Conservation (phyloP, 2,113 vertebrate genomes). For the Percopsis transmontana region DNA sequence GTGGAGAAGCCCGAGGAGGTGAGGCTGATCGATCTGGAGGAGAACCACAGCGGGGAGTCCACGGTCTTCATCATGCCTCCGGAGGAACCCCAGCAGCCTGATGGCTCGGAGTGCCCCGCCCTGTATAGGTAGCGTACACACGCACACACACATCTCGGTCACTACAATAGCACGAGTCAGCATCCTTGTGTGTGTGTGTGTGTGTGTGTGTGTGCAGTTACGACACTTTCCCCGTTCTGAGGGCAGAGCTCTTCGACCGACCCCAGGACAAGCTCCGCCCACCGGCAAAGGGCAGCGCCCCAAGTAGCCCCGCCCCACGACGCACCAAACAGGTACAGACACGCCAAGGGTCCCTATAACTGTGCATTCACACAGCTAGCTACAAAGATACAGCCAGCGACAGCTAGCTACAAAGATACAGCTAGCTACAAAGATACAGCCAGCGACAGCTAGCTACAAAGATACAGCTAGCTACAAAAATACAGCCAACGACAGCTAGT, state of each 20-base stretch:
- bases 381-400: no score
- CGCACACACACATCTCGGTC: background rate
- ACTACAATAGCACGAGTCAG: background rate
- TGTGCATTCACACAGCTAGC: no score
- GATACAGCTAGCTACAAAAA: no score
- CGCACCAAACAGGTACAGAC: slow-evolving; percentile 89
- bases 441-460: no score
- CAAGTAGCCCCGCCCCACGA: slow-evolving; percentile 90
- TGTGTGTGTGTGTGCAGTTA: slow-evolving; percentile 74
- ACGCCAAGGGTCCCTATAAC: no score
- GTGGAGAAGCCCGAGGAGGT: slow-evolving; percentile 87
- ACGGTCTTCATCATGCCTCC: slow-evolving; percentile 94
- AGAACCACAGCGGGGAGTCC: slow-evolving; percentile 87
- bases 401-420: no score
- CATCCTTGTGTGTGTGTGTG: no score
- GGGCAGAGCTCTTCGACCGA: slow-evolving; percentile 84
- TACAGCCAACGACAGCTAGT: no score
- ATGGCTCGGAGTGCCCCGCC: slow-evolving; percentile 80
- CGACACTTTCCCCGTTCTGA: slow-evolving; percentile 86
- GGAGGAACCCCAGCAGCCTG: slow-evolving; percentile 80
- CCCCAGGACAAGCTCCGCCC: slow-evolving; percentile 82
- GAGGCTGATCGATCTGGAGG: slow-evolving; percentile 86
- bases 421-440: no score
- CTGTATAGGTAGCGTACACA: slow-evolving; percentile 81
- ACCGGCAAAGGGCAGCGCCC: slow-evolving; percentile 85